These are phyloP conservation scores for Microtus richardsoni DNA, from an alignment of 2,113 vertebrate species.

Conservation along the genomic window DNA sequence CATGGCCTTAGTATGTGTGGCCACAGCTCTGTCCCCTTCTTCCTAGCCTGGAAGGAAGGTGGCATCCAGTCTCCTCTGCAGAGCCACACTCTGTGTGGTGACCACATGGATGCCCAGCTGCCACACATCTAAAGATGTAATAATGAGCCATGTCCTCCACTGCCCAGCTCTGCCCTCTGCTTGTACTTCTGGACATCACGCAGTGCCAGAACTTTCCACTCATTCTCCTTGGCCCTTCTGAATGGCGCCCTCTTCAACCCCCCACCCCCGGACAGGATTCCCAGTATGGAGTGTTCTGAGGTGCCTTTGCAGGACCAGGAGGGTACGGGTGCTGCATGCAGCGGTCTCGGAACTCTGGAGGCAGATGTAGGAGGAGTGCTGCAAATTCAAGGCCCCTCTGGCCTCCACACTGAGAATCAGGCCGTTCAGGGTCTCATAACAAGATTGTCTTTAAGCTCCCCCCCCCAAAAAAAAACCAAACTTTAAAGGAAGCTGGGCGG, in stretches of 20 bases:
- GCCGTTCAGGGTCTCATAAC: not conserved
- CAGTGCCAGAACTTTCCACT: fast-evolving
- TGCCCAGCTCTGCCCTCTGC: not conserved
- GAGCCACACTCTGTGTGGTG: too few relatives aligned
- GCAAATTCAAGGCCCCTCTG: too few relatives aligned
- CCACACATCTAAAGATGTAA: not conserved
- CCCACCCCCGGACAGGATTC: not conserved
- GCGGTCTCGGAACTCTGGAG: not conserved
- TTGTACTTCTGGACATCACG: fast-evolving
- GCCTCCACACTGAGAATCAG: not conserved
- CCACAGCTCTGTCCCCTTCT: not conserved
- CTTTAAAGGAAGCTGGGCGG: not conserved
- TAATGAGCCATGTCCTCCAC: fast-evolving
- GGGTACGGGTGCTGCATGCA: not conserved
- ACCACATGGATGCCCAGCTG: not conserved
- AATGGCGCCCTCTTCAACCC: not conserved
- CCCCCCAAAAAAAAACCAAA: not conserved
- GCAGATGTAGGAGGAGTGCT: not conserved
- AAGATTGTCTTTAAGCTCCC: not conserved
- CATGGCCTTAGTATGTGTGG: not conserved
- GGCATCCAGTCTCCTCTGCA: too few relatives aligned
- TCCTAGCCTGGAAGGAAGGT: not conserved
- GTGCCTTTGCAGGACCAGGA: too few relatives aligned
- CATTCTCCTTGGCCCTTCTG: fast-evolving
- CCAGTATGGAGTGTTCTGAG: not conserved